Conservation (phyloP, 2,113 vertebrate genomes). For the Hydropotes inermis region DNA sequence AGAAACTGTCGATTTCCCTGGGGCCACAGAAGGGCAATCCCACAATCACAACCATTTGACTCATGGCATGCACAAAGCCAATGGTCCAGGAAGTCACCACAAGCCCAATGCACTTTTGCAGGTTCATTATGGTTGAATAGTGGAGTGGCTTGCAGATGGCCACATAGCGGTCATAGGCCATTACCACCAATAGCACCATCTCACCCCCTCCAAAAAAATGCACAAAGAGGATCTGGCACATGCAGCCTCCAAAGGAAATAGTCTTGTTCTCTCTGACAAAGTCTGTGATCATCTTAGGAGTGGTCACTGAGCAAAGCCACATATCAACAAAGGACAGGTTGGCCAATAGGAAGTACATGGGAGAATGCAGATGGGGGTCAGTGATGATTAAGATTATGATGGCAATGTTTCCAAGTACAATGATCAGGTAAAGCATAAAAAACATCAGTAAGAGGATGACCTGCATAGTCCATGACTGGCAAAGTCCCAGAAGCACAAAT, state of each 20-base stretch:
- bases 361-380: constrained; percentile 26
- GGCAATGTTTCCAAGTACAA: constrained; percentile 58
- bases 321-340: constrained; percentile 60
- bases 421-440: constrained; percentile 50
- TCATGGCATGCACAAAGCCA: constrained; percentile 50
- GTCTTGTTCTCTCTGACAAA: constrained; percentile 42
- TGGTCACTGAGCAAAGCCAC: constrained; percentile 51
- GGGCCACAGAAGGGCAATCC: constrained; percentile 58
- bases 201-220: constrained; percentile 51
- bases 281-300: constrained; percentile 50
- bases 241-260: constrained; percentile 58
- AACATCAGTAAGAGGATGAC: constrained; percentile 44
- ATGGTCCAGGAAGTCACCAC: constrained; percentile 22
- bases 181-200: constrained; percentile 60
- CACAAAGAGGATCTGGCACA: constrained; percentile 57
- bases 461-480: not conserved
- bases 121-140: constrained; percentile 69
- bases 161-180: constrained; percentile 74
- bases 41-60: constrained; percentile 45
- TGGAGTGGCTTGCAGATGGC: constrained; percentile 75
- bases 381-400: constrained; percentile 47
- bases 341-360: constrained; percentile 62
- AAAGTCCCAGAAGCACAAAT: constrained; percentile 67
- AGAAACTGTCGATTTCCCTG: constrained; percentile 58
- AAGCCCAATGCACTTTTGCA: constrained; percentile 4